Conservation (phyloP, 2,113 vertebrate genomes). For the Podarcis raffonei region DNA sequence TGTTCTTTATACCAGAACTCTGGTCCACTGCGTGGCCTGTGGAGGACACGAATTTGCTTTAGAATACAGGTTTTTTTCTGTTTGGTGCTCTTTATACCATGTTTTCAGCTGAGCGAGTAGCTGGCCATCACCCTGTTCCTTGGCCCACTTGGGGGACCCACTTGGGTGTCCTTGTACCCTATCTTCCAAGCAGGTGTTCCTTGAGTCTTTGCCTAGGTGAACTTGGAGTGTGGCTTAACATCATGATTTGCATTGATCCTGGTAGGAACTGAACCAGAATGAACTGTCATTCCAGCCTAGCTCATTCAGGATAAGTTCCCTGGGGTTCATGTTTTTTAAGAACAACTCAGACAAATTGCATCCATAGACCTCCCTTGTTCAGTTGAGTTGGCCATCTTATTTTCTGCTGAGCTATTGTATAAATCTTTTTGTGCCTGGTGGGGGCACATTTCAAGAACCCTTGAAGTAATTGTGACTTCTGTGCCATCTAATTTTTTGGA, state of each 20-base stretch:
- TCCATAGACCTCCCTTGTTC: not conserved
- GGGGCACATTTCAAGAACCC: not conserved
- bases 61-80: too few species aligned
- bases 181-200: not conserved
- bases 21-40: not conserved
- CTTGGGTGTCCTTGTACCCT: not conserved
- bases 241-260: not conserved
- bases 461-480: not conserved
- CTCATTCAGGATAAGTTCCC: not conserved
- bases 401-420: not conserved
- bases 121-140: too few species aligned
- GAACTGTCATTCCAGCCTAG: not conserved
- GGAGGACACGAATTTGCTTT: not conserved
- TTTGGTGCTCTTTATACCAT: too few species aligned
- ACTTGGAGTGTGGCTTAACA: not conserved
- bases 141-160: not conserved
- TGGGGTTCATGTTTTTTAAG: not conserved
- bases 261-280: not conserved
- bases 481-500: not conserved
- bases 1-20: not conserved
- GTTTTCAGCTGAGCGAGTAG: not conserved
- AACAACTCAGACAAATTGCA: not conserved
- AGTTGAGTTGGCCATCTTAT: not conserved
- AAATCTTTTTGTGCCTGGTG: too few species aligned
- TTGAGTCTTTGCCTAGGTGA: too few species aligned